Conservation (phyloP, 1,140 invertebrate genomes). For the Rhynchophorus ferrugineus region DNA sequence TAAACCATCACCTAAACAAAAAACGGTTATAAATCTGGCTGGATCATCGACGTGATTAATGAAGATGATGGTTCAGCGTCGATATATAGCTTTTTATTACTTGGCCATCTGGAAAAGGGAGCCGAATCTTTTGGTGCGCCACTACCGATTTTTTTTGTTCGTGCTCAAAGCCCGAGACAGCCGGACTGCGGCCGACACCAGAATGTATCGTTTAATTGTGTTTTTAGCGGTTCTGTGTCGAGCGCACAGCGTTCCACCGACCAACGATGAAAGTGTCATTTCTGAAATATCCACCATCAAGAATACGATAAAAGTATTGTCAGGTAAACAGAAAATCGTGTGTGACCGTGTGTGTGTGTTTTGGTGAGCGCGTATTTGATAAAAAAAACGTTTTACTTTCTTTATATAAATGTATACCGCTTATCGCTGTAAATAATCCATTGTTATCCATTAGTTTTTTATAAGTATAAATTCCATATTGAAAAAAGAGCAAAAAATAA, state of each 20-base stretch:
- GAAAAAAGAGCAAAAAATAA: too few relatives aligned
- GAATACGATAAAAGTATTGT: conserved; percentile 22
- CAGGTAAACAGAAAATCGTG: too few relatives aligned
- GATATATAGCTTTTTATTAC: conserved; percentile 8
- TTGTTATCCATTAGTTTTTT: too few relatives aligned
- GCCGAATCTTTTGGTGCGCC: too few relatives aligned
- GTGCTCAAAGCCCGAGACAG: too few relatives aligned
- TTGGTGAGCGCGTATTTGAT: neutral
- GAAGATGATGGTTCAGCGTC: neutral
- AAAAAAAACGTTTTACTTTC: neutral
- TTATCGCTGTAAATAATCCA: too few relatives aligned
- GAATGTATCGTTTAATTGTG: neutral
- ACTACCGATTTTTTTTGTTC: too few relatives aligned
- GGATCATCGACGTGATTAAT: neutral
- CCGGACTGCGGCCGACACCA: too few relatives aligned
- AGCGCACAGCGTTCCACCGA: neutral
- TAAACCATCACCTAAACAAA: conserved; percentile 15
- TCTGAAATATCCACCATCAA: conserved; percentile 17
- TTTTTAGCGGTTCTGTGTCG: neutral
- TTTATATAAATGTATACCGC: too few relatives aligned
- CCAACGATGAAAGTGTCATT: neutral
- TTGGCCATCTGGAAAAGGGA: neutral
- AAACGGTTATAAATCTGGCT: conserved; percentile 11
- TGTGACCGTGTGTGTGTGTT: too few relatives aligned
- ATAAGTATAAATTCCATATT: too few relatives aligned